Percentiles rank a stretch among this genome's conserved stretches.
Evolutionary conservation across 2,113 vertebrate species (phyloP).

Genomic region (Sula dactylatra): DNA sequence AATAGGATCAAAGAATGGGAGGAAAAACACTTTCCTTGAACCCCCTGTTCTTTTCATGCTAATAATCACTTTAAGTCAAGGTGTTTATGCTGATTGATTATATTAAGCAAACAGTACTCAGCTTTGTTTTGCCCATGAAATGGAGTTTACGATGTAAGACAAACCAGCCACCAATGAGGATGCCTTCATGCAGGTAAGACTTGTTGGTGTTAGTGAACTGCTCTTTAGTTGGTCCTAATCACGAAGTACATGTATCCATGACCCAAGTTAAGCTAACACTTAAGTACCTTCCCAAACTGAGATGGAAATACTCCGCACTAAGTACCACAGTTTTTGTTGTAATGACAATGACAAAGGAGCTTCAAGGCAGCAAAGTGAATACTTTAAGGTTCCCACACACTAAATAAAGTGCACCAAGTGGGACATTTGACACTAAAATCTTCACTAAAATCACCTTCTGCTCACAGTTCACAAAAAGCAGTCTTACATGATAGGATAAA

Average conservation of each 20-base stretch:
- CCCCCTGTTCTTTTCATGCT: neutral
- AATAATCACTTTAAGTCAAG: neutral
- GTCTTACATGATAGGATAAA: neutral
- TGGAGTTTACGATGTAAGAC: neutral
- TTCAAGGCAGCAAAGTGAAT: neutral
- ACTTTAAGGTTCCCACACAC: neutral
- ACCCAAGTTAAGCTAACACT: neutral
- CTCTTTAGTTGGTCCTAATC: neutral
- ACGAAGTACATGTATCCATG: neutral
- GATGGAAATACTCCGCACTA: neutral
- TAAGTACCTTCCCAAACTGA: neutral
- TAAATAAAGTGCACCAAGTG: neutral
- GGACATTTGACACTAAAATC: neutral
- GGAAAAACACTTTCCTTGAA: neutral
- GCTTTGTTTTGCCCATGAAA: neutral
- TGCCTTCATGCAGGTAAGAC: neutral
- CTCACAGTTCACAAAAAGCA: neutral
- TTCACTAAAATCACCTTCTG: neutral
- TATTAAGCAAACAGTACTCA: neutral
- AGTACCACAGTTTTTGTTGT: neutral
- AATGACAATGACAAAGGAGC: neutral
- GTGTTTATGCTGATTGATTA: neutral
- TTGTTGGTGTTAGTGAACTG: neutral
- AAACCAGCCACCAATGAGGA: accelerated
- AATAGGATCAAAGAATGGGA: neutral